phyloP scores from a whole-genome alignment of 2,797 vertebrate species.

The Sphaeramia orbicularis region DNA sequence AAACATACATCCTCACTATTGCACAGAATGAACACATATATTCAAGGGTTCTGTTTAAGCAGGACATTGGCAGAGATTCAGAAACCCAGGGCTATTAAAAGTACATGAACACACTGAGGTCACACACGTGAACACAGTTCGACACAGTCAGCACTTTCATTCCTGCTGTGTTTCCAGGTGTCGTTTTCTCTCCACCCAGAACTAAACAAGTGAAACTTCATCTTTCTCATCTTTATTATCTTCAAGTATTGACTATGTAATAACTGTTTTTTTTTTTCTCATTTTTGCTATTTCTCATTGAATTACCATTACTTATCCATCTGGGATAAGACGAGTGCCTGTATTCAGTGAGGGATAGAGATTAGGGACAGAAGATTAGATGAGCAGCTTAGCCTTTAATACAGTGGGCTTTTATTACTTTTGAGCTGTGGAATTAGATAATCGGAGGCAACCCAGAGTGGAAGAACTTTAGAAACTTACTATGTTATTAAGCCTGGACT shows the following conservation, averaged over 20 bases:
- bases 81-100: slow-evolving; percentile 46
- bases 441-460: slow-evolving; percentile 32
- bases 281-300: slow-evolving; percentile 16
- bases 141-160: background rate
- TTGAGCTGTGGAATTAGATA: slow-evolving; percentile 69
- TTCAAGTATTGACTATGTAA: background rate
- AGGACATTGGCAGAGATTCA: slow-evolving; percentile 36
- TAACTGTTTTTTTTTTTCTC: background rate
- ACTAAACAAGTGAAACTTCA: slow-evolving; percentile 6
- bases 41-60: slow-evolving; percentile 39
- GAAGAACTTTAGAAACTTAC: slow-evolving; percentile 16
- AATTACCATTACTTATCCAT: slow-evolving; percentile 38
- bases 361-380: slow-evolving; percentile 79
- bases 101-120: slow-evolving; percentile 2
- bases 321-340: slow-evolving; percentile 39
- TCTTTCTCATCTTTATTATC: background rate
- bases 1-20: slow-evolving; percentile 15
- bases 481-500: background rate
- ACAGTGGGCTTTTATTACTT: slow-evolving; percentile 73
- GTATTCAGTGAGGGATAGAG: slow-evolving; percentile 52
- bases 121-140: slow-evolving; percentile 12
- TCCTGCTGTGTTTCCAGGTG: background rate
- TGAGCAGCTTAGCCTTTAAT: slow-evolving; percentile 69
- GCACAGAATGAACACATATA: slow-evolving; percentile 40
- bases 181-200: background rate